Conservation (phyloP, 2,113 vertebrate genomes). For the Montifringilla adamsi region DNA sequence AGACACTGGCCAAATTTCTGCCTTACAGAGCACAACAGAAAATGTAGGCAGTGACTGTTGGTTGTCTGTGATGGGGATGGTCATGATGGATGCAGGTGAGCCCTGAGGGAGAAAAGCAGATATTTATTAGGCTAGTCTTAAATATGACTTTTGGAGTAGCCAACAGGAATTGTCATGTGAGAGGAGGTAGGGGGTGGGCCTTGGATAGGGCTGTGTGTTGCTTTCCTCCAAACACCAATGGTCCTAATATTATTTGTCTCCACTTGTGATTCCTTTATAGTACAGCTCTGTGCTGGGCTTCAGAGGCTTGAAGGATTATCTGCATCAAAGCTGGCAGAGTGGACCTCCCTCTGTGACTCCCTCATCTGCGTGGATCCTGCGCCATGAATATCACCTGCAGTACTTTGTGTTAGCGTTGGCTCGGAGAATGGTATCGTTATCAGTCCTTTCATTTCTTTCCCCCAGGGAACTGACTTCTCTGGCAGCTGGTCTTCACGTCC, state of each 20-base stretch:
- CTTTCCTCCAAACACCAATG: background rate
- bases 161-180: background rate
- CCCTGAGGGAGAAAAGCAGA: background rate
- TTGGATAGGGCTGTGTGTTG: background rate
- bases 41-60: background rate
- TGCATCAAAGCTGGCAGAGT: slow-evolving; percentile 75
- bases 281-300: slow-evolving; percentile 64
- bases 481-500: background rate
- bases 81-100: background rate
- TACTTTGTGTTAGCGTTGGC: slow-evolving; percentile 83
- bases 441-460: background rate
- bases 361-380: slow-evolving; percentile 82
- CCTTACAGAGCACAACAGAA: background rate
- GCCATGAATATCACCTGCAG: slow-evolving; percentile 90
- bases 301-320: slow-evolving; percentile 79
- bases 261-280: slow-evolving; percentile 49
- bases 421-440: slow-evolving; percentile 75
- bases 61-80: background rate
- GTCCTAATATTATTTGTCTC: background rate
- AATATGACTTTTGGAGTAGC: background rate
- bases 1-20: background rate
- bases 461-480: background rate
- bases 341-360: slow-evolving; percentile 74
- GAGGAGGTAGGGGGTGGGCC: background rate
- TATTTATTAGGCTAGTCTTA: background rate